These are phyloP conservation scores for Argyrosomus regius DNA, from an alignment of 2,797 vertebrate species.

Conservation along the genomic window DNA sequence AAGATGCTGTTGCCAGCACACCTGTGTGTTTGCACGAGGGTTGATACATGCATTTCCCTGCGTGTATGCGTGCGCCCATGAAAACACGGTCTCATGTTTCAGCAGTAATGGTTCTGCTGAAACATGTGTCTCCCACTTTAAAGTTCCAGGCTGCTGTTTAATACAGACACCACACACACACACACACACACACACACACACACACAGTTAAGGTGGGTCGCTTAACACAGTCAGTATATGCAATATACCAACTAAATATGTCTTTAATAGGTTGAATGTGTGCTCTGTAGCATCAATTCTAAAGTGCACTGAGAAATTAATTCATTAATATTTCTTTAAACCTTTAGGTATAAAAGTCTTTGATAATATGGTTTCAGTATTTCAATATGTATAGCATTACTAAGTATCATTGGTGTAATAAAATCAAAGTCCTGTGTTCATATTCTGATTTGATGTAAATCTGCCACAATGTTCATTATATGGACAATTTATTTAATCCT, in stretches of 20 bases:
- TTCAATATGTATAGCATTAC: background rate
- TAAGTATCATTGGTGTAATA: background rate
- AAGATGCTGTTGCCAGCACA: conserved; percentile 69
- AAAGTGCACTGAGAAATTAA: too few relatives aligned
- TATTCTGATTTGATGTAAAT: too few relatives aligned
- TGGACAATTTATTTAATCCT: too few relatives aligned
- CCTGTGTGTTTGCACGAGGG: conserved; percentile 41
- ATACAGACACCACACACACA: conserved; percentile 12
- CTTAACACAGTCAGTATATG: too few relatives aligned
- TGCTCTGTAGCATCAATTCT: too few relatives aligned
- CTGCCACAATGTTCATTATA: too few relatives aligned
- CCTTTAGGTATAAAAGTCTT: background rate
- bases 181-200: background rate
- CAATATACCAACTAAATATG: too few relatives aligned
- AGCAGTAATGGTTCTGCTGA: conserved; percentile 61
- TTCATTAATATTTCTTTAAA: too few relatives aligned
- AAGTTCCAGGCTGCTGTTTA: conserved; percentile 44
- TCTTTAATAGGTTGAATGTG: too few relatives aligned
- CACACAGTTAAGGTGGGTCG: background rate
- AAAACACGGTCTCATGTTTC: conserved; percentile 68
- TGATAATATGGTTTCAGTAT: background rate
- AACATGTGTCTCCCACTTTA: conserved; percentile 56
- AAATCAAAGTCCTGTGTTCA: background rate
- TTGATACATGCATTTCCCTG: conserved; percentile 30
- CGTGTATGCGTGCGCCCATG: conserved; percentile 1